These are phyloP conservation scores for Schizotus pectinicornis DNA, from an alignment of 2,888 invertebrate genomes.

Conservation along the genomic window DNA sequence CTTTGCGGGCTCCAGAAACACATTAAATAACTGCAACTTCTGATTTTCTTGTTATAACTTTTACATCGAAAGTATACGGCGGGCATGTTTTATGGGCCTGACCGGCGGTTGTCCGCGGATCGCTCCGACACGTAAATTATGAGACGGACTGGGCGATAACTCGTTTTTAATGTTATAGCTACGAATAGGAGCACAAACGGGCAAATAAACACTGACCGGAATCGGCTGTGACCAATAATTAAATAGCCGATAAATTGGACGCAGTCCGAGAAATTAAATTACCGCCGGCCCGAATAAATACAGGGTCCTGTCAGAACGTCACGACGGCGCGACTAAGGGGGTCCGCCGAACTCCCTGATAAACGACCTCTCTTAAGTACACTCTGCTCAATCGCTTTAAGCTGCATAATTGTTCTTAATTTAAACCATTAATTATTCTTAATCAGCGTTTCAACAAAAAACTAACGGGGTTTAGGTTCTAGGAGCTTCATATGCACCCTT, in stretches of 20 bases:
- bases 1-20: constrained; percentile 42
- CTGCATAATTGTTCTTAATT: no score
- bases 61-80: constrained; percentile 32
- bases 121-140: constrained; percentile 28
- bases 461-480: no score
- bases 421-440: no score
- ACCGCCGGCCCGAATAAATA: neutral
- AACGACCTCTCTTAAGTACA: no score
- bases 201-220: constrained; percentile 5
- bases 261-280: constrained; percentile 2
- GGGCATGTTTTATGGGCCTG: constrained; percentile 25
- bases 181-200: constrained; percentile 8
- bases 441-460: no score
- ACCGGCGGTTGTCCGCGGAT: constrained; percentile 21
- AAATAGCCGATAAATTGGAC: constrained; percentile 9
- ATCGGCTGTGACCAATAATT: constrained; percentile 9
- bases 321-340: no score
- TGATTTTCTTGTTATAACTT: constrained; percentile 47
- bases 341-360: no score
- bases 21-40: constrained; percentile 43
- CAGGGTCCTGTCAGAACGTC: no score
- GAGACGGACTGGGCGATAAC: constrained; percentile 2
- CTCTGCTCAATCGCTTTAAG: no score
- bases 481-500: no score
- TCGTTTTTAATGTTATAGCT: constrained; percentile 12